Evolutionary conservation across 2,113 vertebrate genomes (phyloP).

Genomic region (Pteruthius melanotis): DNA sequence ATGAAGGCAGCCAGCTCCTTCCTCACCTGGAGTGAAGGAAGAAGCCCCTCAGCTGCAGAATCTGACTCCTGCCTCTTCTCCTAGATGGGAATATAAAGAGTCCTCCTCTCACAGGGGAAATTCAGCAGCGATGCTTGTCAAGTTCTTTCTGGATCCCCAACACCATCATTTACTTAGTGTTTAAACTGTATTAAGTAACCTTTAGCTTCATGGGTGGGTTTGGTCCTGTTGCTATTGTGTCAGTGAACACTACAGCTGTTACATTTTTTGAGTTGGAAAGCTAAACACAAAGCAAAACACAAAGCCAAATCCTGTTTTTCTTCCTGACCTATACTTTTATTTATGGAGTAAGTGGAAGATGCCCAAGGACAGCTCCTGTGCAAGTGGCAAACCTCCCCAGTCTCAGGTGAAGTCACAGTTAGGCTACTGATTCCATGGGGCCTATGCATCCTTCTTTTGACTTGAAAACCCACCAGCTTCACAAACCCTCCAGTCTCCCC

Average conservation of each 20-base stretch:
- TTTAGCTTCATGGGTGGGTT: neutral
- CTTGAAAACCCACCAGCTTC: neutral
- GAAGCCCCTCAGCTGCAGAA: neutral
- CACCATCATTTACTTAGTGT: neutral
- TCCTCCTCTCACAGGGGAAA: neutral
- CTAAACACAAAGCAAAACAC: neutral
- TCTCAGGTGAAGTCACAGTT: neutral
- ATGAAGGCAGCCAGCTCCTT: neutral
- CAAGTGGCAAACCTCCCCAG: neutral
- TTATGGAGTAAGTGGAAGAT: neutral
- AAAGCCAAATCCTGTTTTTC: neutral
- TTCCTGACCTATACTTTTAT: neutral
- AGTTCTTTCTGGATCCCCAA: neutral
- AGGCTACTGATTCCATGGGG: neutral
- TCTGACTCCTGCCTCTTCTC: neutral
- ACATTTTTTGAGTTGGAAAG: neutral
- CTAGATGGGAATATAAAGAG: neutral
- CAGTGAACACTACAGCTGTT: neutral
- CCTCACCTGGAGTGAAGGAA: neutral
- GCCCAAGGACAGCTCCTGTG: neutral
- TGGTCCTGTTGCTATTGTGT: neutral
- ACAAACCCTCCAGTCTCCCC: neutral
- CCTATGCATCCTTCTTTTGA: neutral
- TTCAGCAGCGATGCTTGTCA: neutral
- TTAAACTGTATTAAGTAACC: neutral